Base-by-base conservation (phyloP, 2,888 invertebrate genomes). In the Crematogaster levior region DNA sequence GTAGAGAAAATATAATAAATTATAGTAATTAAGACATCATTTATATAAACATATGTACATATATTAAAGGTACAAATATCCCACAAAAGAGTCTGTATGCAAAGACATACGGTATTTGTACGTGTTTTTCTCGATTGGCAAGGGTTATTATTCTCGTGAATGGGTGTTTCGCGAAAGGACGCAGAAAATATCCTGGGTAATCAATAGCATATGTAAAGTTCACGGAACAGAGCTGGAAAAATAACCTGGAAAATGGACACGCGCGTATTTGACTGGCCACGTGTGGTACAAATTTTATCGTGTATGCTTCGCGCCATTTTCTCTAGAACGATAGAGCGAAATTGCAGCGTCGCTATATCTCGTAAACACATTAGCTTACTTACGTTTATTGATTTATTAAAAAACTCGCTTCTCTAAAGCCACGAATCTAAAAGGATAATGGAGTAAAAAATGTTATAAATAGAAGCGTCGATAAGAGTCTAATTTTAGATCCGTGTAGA, bases 401-500 rank as follows among this genome's bases (percentile, higher is more conserved):
- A 56, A 40, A 21, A 56, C n/a, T 27, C 9, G 21, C 21, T 0
- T 10, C 3, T 37, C 12, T 27, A 43, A 53, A 70, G n/a, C 0
- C 18, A 18, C 58, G 30, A 46, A 58, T n/a, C 27, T 30, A n/a
- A 15, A 34, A 34, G 15, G 9, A 53, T 18, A n/a, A 30, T n/a
- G 7, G 10, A 27, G 46, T 53, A n/a, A 10, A 24, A 51, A 68
- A 18, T 51, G 1, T 3, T 43, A 27, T n/a, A 43, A 43, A 43
- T 58, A 27, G n/a, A 9, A 46, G 24, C 9, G 30, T 58, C 43
- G 58, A 73, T 73, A 73, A 73, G 27, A 9, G n/a, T 37, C 24
- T 72, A 43, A 72, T 37, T 58, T 43, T 43, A 21, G 56, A 73
- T 30, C 27, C 27, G 56, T 12, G 40, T 72, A 43, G 34, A 58